Evolutionary conservation across 2,797 vertebrate species (phyloP).

Genomic region (Cercopithecus petaurista): DNA sequence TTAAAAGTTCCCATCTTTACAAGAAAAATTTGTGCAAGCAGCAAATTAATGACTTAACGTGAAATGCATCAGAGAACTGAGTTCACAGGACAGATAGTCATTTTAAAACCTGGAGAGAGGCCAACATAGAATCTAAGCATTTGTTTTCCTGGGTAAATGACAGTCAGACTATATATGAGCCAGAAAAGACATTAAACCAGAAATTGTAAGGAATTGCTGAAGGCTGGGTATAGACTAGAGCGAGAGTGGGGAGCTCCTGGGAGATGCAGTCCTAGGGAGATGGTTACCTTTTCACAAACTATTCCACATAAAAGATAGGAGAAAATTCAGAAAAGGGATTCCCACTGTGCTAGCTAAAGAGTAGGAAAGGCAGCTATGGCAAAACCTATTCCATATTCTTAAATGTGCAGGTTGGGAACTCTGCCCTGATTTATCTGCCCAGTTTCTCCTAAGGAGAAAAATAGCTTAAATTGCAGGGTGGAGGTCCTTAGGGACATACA

Average conservation of each 20-base stretch:
- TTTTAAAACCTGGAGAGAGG: neutral
- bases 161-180: neutral
- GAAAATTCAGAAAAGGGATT: neutral
- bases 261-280: neutral
- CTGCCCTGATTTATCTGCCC: too few relatives aligned
- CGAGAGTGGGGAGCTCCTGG: neutral
- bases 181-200: neutral
- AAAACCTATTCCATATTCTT: neutral
- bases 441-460: neutral
- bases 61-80: neutral
- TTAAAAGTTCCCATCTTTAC: neutral
- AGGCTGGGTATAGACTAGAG: neutral
- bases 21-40: neutral
- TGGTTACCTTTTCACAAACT: neutral
- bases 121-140: neutral
- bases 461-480: neutral
- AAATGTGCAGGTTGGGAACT: neutral
- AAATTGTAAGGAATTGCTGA: neutral
- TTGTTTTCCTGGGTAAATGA: neutral
- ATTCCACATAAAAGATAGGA: neutral
- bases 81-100: neutral
- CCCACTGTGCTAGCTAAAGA: rapidly evolving
- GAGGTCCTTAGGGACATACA: neutral
- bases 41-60: neutral
- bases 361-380: neutral